A percentile compares a stretch with the other conserved stretches of the same genome.
Evolutionary conservation across 2,113 vertebrate genomes (phyloP).

Genomic region (Steatornis caripensis): DNA sequence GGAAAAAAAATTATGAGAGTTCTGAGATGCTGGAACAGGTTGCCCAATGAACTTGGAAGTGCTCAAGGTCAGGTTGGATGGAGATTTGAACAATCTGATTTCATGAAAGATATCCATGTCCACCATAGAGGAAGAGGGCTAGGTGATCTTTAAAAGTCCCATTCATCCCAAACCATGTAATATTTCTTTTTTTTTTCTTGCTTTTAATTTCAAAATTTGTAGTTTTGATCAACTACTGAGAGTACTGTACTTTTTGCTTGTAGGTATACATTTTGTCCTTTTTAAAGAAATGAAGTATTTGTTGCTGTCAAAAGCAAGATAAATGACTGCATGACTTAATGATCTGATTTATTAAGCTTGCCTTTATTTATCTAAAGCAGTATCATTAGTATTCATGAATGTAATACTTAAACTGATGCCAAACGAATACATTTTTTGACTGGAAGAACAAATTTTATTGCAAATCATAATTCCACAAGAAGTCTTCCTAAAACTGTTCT

Average conservation of each 20-base stretch:
- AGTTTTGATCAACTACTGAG: background rate
- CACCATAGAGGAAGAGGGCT: fast-evolving
- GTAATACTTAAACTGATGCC: background rate
- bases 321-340: background rate
- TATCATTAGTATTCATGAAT: background rate
- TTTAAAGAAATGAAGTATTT: background rate
- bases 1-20: background rate
- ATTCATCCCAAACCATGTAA: background rate
- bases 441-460: background rate
- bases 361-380: background rate
- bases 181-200: background rate
- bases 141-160: background rate
- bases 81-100: background rate
- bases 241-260: background rate
- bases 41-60: background rate
- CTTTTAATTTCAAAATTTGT: background rate
- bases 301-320: background rate
- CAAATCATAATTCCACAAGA: background rate
- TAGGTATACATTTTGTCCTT: background rate
- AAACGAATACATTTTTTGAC: background rate
- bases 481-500: background rate
- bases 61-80: background rate
- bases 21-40: background rate
- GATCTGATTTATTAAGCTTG: background rate
- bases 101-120: background rate